phyloP scores from a whole-genome alignment of 2,888 invertebrate genomes.

The Tenthredo scrophulariae region DNA sequence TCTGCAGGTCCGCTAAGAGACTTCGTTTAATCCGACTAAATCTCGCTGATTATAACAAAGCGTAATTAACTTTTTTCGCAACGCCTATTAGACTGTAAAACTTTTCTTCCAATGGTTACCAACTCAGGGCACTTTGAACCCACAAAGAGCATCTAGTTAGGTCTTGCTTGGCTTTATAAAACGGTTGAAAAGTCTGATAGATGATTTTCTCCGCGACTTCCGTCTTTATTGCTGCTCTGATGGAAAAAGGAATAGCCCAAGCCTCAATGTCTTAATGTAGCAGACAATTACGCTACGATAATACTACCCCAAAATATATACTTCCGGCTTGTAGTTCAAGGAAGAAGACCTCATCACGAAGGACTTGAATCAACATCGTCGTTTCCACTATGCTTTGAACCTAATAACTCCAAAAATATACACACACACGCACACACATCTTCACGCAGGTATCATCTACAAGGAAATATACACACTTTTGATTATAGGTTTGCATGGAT shows the following conservation, averaged over 20 bases:
- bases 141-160: not conserved
- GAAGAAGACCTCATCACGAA: slow-evolving; percentile 30
- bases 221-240: slow-evolving; percentile 1
- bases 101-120: not conserved
- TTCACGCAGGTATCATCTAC: not conserved
- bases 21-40: slow-evolving; percentile 1
- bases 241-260: not conserved
- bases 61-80: not conserved
- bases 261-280: slow-evolving; percentile 4
- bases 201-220: not conserved
- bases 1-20: not conserved
- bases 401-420: not conserved
- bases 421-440: not conserved
- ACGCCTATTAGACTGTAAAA: not conserved
- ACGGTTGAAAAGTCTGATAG: not conserved
- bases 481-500: not conserved
- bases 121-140: not conserved
- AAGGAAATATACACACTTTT: not conserved
- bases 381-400: not conserved
- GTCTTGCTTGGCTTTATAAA: not conserved
- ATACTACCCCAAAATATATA: slow-evolving; percentile 17
- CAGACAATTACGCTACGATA: slow-evolving; percentile 24
- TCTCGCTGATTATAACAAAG: slow-evolving; percentile 1
- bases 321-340: not conserved
- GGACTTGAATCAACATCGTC: slow-evolving; percentile 15